These are phyloP conservation scores for Corythucha ciliata DNA, from an alignment of 2,888 invertebrate species.

Conservation along the genomic window DNA sequence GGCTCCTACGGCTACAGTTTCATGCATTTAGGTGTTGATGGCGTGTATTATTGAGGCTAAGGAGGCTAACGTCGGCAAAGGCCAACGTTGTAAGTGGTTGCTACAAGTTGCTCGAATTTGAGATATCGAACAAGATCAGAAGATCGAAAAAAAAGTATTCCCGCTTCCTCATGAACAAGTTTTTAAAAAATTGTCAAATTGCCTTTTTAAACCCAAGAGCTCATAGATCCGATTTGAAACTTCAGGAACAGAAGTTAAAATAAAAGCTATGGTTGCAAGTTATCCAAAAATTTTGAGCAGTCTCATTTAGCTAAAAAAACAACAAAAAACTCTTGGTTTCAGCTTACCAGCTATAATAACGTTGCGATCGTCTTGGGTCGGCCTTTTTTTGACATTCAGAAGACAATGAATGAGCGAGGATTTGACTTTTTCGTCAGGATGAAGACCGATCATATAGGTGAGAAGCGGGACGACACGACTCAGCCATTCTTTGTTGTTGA, in stretches of 20 bases:
- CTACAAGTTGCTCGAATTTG: too few relatives aligned
- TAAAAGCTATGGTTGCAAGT: background rate
- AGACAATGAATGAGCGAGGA: conserved; percentile 56
- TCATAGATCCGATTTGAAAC: background rate
- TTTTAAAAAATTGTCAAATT: conserved; percentile 9
- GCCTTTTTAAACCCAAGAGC: conserved; percentile 1
- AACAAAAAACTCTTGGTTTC: too few relatives aligned
- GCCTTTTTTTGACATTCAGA: conserved; percentile 62
- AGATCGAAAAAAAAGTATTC: too few relatives aligned
- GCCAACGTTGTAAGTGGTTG: too few relatives aligned
- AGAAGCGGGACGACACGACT: conserved; percentile 51
- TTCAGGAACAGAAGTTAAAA: background rate
- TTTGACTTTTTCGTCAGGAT: conserved; percentile 49
- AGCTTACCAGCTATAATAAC: conserved; percentile 40
- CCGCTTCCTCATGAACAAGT: too few relatives aligned
- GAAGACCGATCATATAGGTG: conserved; percentile 51
- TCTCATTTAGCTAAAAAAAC: background rate
- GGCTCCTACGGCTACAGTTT: too few relatives aligned
- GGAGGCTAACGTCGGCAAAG: too few relatives aligned
- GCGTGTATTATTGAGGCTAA: too few relatives aligned
- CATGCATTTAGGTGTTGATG: too few relatives aligned
- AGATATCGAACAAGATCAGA: too few relatives aligned
- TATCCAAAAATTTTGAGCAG: background rate
- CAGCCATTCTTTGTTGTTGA: conserved; percentile 19
- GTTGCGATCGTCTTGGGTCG: conserved; percentile 55